phyloP scores from a whole-genome alignment of 37 sponge, comb jelly and placozoan genomes.

The Agelas oroides region DNA sequence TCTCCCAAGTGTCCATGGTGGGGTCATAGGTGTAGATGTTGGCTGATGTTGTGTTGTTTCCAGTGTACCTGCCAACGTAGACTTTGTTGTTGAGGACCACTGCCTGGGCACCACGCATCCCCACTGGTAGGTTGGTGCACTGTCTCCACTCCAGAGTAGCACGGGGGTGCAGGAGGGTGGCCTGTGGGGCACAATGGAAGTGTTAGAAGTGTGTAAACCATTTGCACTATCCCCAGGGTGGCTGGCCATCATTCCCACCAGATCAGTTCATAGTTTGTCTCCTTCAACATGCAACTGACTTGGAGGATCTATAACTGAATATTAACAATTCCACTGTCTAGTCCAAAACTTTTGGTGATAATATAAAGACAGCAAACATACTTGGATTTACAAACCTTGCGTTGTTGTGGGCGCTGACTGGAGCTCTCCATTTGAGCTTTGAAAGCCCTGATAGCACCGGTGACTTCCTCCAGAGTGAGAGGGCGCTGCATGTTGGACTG shows the following conservation, averaged over 20 bases:
- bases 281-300: too few species aligned
- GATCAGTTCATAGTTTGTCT: background rate
- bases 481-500: background rate
- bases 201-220: too few species aligned
- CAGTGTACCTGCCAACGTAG: slow-evolving; percentile 14
- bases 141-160: slow-evolving; percentile 3
- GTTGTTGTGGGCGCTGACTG: too few species aligned
- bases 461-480: too few species aligned
- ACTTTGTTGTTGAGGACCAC: background rate
- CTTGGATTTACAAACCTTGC: too few species aligned
- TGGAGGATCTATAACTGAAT: too few species aligned
- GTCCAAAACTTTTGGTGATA: background rate
- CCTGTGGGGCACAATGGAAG: background rate
- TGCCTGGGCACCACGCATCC: slow-evolving; percentile 18
- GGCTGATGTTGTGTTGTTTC: background rate
- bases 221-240: too few species aligned
- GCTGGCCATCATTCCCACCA: too few species aligned
- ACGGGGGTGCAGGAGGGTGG: background rate
- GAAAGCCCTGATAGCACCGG: too few species aligned
- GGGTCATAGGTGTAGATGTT: slow-evolving; percentile 7
- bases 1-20: background rate
- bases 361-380: background rate
- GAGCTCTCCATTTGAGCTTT: too few species aligned
- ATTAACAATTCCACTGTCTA: too few species aligned
- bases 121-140: slow-evolving; percentile 19